Evolutionary conservation across 2,888 invertebrate species (phyloP).

Genomic region (Tanytarsus gracilentus): DNA sequence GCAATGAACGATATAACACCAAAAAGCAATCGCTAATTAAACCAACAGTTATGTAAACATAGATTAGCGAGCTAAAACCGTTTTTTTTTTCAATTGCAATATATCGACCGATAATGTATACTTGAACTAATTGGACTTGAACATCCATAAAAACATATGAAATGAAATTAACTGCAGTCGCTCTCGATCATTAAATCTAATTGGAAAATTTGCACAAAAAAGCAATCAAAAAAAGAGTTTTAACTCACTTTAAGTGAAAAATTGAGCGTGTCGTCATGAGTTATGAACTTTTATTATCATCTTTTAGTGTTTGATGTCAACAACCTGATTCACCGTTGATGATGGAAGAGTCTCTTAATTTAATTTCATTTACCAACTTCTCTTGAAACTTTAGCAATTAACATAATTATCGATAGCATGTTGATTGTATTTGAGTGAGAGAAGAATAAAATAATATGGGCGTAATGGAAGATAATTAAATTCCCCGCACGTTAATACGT

Average conservation of each 20-base stretch:
- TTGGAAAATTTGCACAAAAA: no score
- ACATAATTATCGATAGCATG: no score
- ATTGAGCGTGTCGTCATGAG: not conserved
- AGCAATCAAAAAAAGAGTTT: no score
- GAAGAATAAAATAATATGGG: no score
- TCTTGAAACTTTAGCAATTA: no score
- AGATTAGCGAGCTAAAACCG: not conserved
- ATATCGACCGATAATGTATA: not conserved
- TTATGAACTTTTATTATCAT: not conserved
- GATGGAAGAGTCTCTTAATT: no score
- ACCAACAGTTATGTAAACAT: slow-evolving; percentile 14
- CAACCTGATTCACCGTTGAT: no score
- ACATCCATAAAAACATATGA: not conserved
- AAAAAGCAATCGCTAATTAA: slow-evolving; percentile 2
- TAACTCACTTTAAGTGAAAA: not conserved
- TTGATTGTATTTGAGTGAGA: no score
- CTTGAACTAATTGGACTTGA: slow-evolving; percentile 1
- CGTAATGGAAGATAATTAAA: no score
- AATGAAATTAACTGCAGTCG: not conserved
- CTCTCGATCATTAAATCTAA: not conserved
- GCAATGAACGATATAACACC: slow-evolving; percentile 10
- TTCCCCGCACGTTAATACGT: no score
- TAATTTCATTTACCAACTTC: no score
- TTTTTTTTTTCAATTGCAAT: not conserved
- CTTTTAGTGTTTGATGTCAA: not conserved